Percentiles rank a stretch among this genome's conserved stretches.
These are phyloP conservation scores for Andrena cerasifolii DNA, from an alignment of 1,140 invertebrate genomes.

Conservation along the genomic window DNA sequence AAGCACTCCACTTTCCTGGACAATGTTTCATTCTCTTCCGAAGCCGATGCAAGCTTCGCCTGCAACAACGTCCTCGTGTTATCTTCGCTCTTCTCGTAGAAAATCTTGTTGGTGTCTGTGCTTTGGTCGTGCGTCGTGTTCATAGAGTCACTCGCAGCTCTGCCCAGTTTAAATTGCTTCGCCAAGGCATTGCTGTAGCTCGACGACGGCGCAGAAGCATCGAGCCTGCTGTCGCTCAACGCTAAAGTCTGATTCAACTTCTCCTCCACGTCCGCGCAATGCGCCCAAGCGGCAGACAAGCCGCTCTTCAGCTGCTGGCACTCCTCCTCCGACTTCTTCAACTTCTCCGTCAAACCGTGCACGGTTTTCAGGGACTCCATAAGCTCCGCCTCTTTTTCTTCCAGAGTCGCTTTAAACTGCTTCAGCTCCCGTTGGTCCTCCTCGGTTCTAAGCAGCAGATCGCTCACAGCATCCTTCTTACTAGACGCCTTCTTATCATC, in stretches of 20 bases:
- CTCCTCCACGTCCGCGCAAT: constrained; percentile 85
- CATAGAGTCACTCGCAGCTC: constrained; percentile 5
- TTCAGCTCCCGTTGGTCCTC: constrained; percentile 65
- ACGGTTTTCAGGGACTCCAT: constrained; percentile 84
- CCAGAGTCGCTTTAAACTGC: constrained; percentile 56
- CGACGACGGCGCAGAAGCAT: constrained; percentile 65
- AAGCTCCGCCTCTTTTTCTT: constrained; percentile 80
- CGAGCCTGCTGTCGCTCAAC: constrained; percentile 80
- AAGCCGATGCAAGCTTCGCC: constrained; percentile 17
- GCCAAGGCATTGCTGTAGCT: constrained; percentile 15
- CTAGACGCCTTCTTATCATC: background rate
- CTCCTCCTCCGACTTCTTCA: constrained; percentile 84
- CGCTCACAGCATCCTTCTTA: constrained; percentile 14
- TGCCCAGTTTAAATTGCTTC: constrained; percentile 14
- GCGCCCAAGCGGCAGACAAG: constrained; percentile 84
- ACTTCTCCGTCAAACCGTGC: constrained; percentile 84
- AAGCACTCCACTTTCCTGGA: constrained; percentile 50
- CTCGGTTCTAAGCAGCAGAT: constrained; percentile 42
- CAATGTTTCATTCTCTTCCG: constrained; percentile 56
- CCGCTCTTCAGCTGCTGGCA: constrained; percentile 84
- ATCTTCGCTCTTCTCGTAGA: constrained; percentile 17
- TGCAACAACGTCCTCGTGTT: constrained; percentile 16
- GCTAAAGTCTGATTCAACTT: constrained; percentile 82
- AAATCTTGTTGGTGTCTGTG: constrained; percentile 14
- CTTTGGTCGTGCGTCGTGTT: constrained; percentile 26